Evolutionary conservation across 2,113 vertebrate genomes (phyloP), one percentile per base, ranked within the genome.

Genomic region (Rhineura floridana): DNA sequence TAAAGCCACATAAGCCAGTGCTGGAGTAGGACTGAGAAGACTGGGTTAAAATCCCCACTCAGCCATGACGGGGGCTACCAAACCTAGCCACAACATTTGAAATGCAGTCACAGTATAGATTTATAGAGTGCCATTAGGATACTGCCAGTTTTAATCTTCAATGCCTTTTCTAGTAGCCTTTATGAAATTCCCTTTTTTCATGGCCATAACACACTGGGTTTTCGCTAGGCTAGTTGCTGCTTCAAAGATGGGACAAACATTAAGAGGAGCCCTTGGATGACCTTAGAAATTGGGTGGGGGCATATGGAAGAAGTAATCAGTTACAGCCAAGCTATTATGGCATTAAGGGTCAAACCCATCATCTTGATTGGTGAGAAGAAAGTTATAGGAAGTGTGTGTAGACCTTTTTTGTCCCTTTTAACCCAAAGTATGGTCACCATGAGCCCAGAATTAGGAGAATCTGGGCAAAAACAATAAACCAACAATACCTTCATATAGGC

Each of bases 401-500:
- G 30, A 36, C 30, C 21, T n/a, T 3, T n/a, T 79, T 21, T 55
- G 2, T 44, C 67, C 44, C 69, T 46, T 72, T 52, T 39, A 50
- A 39, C 21, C n/a, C 33, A 42, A n/a, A 59, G 13, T 12, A 9
- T 23, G 72, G 19, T 2, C 36, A 28, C 8, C 13, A 2, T 48
- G 69, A 12, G 15, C 5, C 28, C 25, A 30, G 46, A 4, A 48
- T n/a, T 63, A 46, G 33, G 42, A 62, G 13, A 63, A 28, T 13
- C 2, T 55, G 21, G 12, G 25, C 23, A 36, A 46, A 69, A 42
- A n/a, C n/a, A 72, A 21, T 19, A 36, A 44, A 73, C 9, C 44
- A 85, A 86, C 88, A 88, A 52, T 97, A 99, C 99, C 97, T 99
- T 99, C 99, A 99, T 99, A 88, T 98, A 99, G n/a, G 98, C 98